These are phyloP conservation scores for Arbacia lixula DNA, from an alignment of 53 echinoderm and acorn worm genomes.

Conservation along the genomic window DNA sequence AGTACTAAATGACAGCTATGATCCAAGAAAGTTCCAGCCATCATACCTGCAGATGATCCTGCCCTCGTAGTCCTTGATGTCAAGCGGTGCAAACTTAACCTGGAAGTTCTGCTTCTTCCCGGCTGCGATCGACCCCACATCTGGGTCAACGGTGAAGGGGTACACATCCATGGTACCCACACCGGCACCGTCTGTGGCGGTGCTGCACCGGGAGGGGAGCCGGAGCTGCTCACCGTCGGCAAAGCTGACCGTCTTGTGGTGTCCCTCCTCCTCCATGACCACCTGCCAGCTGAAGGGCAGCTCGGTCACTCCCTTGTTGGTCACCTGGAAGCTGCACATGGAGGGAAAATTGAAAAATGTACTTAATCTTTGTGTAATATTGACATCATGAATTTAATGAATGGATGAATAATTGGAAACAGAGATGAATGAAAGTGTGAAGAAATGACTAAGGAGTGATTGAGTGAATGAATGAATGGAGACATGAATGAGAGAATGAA, in stretches of 20 bases:
- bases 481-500: no score
- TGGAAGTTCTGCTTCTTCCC: slow-evolving; percentile 98
- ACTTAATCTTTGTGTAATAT: no score
- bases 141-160: slow-evolving; percentile 89
- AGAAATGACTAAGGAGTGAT: no score
- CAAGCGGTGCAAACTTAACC: slow-evolving; percentile 93
- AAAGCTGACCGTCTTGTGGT: slow-evolving; percentile 95
- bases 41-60: slow-evolving; percentile 99
- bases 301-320: slow-evolving; percentile 92
- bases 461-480: no score
- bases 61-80: slow-evolving; percentile 94
- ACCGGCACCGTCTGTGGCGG: slow-evolving; percentile 48
- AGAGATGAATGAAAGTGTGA: no score
- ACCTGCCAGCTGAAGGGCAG: slow-evolving; percentile 98
- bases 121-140: slow-evolving; percentile 74
- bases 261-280: slow-evolving; percentile 80
- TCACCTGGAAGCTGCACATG: slow-evolving; percentile 75
- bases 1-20: no score
- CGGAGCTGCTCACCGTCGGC: slow-evolving; percentile 96
- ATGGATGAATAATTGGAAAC: no score
- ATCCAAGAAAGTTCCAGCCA: no score
- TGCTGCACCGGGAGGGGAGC: slow-evolving; percentile 82
- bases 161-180: slow-evolving; percentile 68
- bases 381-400: no score
- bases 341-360: no score